Evolutionary conservation across 1,140 invertebrate species (phyloP).

Genomic region (Papilio polytes): DNA sequence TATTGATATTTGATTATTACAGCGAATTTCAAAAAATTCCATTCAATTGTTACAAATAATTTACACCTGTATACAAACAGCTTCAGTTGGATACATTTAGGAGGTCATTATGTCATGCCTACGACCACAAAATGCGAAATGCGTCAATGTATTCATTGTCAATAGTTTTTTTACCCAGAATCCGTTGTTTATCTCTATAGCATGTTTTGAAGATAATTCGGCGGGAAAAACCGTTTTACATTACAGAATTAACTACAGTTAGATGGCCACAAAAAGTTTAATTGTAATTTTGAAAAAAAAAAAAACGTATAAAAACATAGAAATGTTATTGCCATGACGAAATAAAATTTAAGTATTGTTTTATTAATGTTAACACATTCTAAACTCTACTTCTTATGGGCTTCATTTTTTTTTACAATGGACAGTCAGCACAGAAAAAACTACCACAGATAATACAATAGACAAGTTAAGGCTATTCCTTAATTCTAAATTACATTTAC

Average conservation of each 20-base stretch:
- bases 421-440: no score
- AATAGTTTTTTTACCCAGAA: neutral
- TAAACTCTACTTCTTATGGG: no score
- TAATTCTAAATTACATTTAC: neutral
- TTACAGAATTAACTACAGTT: neutral
- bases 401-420: no score
- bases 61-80: neutral
- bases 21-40: neutral
- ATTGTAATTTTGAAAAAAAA: no score
- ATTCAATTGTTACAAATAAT: neutral
- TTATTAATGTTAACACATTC: no score
- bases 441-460: no score
- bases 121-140: conserved; percentile 6
- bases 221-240: neutral
- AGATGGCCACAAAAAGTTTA: neutral
- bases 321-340: no score
- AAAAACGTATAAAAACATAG: no score
- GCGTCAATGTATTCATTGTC: conserved; percentile 3
- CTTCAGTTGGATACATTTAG: neutral
- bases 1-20: neutral
- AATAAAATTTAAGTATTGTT: neutral
- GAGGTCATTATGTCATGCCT: conserved; percentile 8
- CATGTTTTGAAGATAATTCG: conserved; percentile 3
- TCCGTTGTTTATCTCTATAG: neutral
- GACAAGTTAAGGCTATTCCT: no score